These are phyloP conservation scores for Cephus spinipes DNA, from an alignment of 2,888 invertebrate species.

Conservation along the genomic window DNA sequence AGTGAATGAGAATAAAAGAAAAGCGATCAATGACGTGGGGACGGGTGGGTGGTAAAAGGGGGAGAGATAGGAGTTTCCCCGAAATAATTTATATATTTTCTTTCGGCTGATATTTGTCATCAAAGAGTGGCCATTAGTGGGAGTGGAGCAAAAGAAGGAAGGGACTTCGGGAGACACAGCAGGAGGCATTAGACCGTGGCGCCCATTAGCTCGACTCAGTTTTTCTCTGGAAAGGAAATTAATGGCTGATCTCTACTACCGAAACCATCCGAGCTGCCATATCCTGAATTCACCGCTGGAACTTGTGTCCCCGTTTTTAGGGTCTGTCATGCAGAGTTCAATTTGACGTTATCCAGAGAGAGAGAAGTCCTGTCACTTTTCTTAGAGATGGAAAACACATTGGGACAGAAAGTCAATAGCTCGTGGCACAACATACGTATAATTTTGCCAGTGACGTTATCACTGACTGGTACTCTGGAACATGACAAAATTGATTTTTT, in stretches of 20 bases:
- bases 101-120: conserved; percentile 65
- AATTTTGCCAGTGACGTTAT: background rate
- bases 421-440: background rate
- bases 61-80: conserved; percentile 40
- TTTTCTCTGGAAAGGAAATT: conserved; percentile 63
- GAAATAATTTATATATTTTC: conserved; percentile 66
- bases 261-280: background rate
- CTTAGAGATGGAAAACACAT: background rate
- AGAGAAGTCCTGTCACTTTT: background rate
- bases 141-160: conserved; percentile 22
- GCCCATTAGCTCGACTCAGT: conserved; percentile 61
- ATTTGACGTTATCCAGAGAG: background rate
- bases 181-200: conserved; percentile 65
- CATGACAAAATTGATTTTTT: background rate
- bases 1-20: conserved; percentile 44
- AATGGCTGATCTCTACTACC: conserved; percentile 57
- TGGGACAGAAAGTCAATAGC: background rate
- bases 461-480: background rate
- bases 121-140: conserved; percentile 66
- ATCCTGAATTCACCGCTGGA: background rate
- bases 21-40: conserved; percentile 32
- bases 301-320: background rate
- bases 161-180: conserved; percentile 52
- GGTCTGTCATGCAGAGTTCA: background rate
- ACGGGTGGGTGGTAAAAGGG: background rate